Conservation (phyloP, 2,113 vertebrate genomes). For the Morone saxatilis region DNA sequence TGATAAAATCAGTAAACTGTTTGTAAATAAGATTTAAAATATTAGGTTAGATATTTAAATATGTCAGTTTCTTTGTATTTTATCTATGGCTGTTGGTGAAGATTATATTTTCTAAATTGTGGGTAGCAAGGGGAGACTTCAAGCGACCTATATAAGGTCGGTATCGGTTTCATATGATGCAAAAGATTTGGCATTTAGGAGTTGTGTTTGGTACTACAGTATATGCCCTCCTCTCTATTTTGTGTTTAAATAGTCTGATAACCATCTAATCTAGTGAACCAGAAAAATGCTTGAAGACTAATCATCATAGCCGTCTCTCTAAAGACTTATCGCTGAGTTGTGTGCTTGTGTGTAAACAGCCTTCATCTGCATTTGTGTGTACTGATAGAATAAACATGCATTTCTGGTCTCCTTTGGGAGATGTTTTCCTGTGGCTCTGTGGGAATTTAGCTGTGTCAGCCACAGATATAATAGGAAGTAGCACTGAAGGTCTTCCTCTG, state of each 20-base stretch:
- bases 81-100: not conserved
- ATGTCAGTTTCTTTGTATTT: conserved; percentile 12
- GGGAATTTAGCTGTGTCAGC: conserved; percentile 59
- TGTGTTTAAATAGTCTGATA: conserved; percentile 35
- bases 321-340: not conserved
- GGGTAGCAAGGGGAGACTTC: not conserved
- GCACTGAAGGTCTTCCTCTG: conserved; percentile 25
- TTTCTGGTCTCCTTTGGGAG: conserved; percentile 57
- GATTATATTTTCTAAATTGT: not conserved
- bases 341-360: conserved; percentile 14
- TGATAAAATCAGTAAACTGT: conserved; percentile 18
- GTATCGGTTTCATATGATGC: not conserved
- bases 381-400: conserved; percentile 51
- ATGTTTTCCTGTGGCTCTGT: conserved; percentile 59
- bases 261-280: conserved; percentile 30
- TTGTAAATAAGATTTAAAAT: not conserved
- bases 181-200: not conserved
- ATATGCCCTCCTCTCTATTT: not conserved
- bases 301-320: conserved; percentile 8
- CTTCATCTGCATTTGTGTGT: conserved; percentile 26
- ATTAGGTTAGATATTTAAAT: not conserved
- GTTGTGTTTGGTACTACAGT: not conserved
- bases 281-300: conserved; percentile 38
- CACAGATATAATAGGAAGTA: conserved; percentile 58
- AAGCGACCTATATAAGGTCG: not conserved